Conservation (phyloP, 2,113 vertebrate species). For the Arvicanthis niloticus region DNA sequence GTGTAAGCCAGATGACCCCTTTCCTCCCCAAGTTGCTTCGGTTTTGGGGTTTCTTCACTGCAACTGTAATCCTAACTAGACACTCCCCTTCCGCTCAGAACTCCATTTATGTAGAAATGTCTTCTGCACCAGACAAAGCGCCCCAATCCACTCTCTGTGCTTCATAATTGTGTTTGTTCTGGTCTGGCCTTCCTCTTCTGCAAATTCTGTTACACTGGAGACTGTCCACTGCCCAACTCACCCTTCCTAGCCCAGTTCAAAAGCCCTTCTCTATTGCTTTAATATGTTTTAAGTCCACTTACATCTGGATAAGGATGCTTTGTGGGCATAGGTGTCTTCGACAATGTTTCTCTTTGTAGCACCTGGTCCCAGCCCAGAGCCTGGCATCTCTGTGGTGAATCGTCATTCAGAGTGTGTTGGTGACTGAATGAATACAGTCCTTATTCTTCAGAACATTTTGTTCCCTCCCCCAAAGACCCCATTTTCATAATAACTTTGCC, state of each 20-base stretch:
- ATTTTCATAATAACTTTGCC: conserved; percentile 36
- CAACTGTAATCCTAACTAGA: not conserved
- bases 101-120: not conserved
- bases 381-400: not conserved
- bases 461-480: not conserved
- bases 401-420: not conserved
- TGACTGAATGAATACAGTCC: not conserved
- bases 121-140: not conserved
- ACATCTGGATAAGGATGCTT: not conserved
- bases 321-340: not conserved
- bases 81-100: not conserved
- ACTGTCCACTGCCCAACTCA: not conserved
- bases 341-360: not conserved
- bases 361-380: not conserved
- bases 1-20: not conserved
- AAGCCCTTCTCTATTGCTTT: not conserved
- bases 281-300: not conserved
- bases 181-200: not conserved
- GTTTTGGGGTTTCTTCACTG: not conserved
- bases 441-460: not conserved
- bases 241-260: not conserved
- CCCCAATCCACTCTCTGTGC: not conserved
- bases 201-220: not conserved
- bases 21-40: not conserved
- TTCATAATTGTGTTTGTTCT: not conserved